These are phyloP conservation scores for Tinamus guttatus DNA, from an alignment of 2,113 vertebrate species.

Conservation along the genomic window DNA sequence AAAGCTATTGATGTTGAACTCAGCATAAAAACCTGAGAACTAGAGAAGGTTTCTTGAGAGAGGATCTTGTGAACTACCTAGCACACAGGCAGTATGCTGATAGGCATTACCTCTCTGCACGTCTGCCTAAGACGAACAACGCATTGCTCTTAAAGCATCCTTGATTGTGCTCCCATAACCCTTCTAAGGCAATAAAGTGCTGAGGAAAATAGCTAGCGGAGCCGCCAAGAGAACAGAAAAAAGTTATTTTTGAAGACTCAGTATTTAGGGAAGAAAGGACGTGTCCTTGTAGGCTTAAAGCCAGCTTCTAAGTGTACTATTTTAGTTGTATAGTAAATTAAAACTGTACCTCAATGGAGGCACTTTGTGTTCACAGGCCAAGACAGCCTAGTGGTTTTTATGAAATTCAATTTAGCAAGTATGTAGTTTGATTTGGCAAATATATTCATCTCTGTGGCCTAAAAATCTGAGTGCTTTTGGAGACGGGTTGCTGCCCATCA, in stretches of 20 bases:
- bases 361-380: not conserved
- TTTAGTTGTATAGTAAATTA: not conserved
- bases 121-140: not conserved
- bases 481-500: not conserved
- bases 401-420: not conserved
- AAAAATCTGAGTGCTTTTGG: not conserved
- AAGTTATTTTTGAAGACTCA: not conserved
- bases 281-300: not conserved
- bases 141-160: not conserved
- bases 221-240: not conserved
- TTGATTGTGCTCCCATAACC: not conserved
- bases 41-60: not conserved
- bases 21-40: not conserved
- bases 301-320: not conserved
- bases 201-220: not conserved
- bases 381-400: not conserved
- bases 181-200: not conserved
- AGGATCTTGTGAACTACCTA: not conserved
- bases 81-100: rapidly evolving
- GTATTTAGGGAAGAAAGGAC: not conserved
- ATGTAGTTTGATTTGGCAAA: not conserved
- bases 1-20: not conserved
- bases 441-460: not conserved
- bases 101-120: not conserved
- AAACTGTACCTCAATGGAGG: not conserved